A percentile compares a stretch with the other conserved stretches of the same genome.
These are phyloP conservation scores for Eretmocerus hayati DNA, from an alignment of 2,888 invertebrate species.

Conservation along the genomic window DNA sequence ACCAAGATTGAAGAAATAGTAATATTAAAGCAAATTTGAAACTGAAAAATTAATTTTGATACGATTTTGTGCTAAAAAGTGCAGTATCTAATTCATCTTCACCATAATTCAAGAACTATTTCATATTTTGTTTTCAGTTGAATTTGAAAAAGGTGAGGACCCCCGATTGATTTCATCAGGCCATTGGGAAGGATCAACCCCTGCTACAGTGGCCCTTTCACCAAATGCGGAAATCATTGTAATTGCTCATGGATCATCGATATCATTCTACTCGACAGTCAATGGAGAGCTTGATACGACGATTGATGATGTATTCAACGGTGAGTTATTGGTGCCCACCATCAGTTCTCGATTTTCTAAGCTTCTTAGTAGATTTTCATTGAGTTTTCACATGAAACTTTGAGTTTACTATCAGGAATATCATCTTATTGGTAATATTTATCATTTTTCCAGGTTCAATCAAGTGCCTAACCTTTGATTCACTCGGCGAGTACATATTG, in stretches of 20 bases:
- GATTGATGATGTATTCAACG: conserved; percentile 60
- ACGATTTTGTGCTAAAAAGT: too few species aligned
- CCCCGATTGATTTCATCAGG: conserved; percentile 66
- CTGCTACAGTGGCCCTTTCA: conserved; percentile 64
- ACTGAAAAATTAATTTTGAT: too few species aligned
- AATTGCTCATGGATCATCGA: conserved; percentile 55
- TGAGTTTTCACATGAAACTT: too few species aligned
- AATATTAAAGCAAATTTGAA: too few species aligned
- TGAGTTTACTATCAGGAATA: too few species aligned
- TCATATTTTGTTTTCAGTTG: conserved; percentile 67
- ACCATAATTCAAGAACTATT: too few species aligned
- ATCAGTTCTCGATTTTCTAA: too few species aligned
- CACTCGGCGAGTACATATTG: conserved; percentile 65
- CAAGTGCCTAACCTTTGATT: conserved; percentile 65
- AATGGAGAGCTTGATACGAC: conserved; percentile 57
- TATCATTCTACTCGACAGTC: conserved; percentile 65
- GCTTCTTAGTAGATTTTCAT: too few species aligned
- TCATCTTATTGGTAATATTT: too few species aligned
- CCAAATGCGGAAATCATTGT: conserved; percentile 74
- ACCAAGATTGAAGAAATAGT: too few species aligned
- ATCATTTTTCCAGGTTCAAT: conserved; percentile 56
- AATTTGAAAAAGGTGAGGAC: conserved; percentile 71
- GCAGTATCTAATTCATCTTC: too few species aligned
- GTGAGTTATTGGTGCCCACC: conserved; percentile 47
- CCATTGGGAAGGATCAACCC: conserved; percentile 49